phyloP scores from a whole-genome alignment of 2,113 vertebrate species.

The Lagopus leucura region DNA sequence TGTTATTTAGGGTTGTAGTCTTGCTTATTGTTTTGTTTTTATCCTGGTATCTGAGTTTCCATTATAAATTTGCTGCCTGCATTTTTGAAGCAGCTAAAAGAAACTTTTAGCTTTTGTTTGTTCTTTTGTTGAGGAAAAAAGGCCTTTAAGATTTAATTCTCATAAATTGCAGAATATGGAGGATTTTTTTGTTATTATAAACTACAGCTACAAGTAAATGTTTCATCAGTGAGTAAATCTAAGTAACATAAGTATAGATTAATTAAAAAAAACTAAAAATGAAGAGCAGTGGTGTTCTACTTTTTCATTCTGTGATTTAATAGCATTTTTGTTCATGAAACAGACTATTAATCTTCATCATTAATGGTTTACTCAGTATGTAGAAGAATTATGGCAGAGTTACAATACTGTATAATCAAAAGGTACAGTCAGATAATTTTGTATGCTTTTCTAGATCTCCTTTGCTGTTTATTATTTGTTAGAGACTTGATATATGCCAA shows the following conservation, averaged over 20 bases:
- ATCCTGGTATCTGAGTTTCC: background rate
- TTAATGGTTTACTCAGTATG: conserved; percentile 31
- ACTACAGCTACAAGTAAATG: background rate
- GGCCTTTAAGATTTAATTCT: background rate
- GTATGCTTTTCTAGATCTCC: background rate
- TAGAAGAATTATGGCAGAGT: conserved; percentile 22
- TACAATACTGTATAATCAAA: conserved; percentile 12
- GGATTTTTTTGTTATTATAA: background rate
- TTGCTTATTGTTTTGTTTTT: background rate
- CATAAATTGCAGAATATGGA: background rate
- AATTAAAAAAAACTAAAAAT: background rate
- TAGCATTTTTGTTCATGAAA: conserved; percentile 20
- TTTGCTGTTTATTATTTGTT: background rate
- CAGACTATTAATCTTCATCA: conserved; percentile 13
- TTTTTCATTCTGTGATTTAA: background rate
- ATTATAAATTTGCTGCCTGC: background rate
- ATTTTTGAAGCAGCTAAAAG: background rate
- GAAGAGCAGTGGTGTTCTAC: background rate
- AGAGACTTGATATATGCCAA: background rate
- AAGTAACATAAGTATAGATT: background rate
- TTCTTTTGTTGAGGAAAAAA: background rate
- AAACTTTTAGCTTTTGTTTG: background rate
- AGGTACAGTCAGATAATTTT: conserved; percentile 12
- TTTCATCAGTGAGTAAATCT: background rate
- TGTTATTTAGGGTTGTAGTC: background rate